Conservation (phyloP, 2,888 invertebrate genomes). For the Andrena praecox region DNA sequence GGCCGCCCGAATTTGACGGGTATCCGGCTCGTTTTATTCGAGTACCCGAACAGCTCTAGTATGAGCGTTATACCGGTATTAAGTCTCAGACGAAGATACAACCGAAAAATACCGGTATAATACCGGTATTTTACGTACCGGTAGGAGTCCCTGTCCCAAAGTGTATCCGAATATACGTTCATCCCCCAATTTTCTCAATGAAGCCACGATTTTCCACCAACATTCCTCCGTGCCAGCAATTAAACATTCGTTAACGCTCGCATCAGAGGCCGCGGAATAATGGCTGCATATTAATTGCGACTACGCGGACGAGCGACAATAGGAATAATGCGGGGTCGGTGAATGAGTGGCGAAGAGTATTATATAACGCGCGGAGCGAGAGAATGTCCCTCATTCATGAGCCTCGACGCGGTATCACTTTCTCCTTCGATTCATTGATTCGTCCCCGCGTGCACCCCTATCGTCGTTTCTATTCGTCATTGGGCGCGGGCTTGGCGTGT, state of each 20-base stretch:
- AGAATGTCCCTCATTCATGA: slow-evolving; percentile 42
- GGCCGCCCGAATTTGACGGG: no score
- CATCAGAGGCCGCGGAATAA: slow-evolving; percentile 21
- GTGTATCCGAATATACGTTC: not conserved
- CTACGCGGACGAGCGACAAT: slow-evolving; percentile 37
- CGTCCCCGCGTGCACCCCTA: slow-evolving; percentile 7
- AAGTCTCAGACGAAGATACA: no score
- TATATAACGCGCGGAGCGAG: slow-evolving; percentile 10
- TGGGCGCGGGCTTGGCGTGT: not conserved
- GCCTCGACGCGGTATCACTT: slow-evolving; percentile 46
- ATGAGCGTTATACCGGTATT: no score
- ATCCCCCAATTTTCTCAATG: not conserved
- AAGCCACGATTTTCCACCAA: not conserved
- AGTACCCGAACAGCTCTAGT: no score
- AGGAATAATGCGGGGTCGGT: slow-evolving; percentile 41
- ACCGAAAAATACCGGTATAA: no score
- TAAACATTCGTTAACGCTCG: slow-evolving; percentile 29
- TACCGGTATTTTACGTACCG: no score
- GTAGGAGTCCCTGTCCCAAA: not conserved
- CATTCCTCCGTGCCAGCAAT: slow-evolving; percentile 18
- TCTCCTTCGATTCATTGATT: slow-evolving; percentile 63
- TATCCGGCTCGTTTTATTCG: no score
- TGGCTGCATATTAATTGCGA: slow-evolving; percentile 47
- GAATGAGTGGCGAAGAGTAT: slow-evolving; percentile 52
- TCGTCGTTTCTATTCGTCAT: slow-evolving; percentile 29